Conservation (phyloP, 2,888 invertebrate species). For the Drosophila gaucha region DNA sequence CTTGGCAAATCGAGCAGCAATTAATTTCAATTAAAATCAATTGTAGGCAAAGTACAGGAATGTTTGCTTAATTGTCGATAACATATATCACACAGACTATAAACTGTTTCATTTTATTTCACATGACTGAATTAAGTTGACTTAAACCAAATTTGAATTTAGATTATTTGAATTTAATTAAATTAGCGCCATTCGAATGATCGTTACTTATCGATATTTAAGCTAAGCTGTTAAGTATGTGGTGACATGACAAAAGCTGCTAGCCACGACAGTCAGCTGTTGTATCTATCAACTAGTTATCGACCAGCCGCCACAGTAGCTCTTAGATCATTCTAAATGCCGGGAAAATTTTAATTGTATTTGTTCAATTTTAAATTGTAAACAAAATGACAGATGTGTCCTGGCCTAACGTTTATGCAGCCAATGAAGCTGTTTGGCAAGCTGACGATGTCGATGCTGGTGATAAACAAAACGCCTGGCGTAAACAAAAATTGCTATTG, state of each 20-base stretch:
- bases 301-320: slow-evolving; percentile 17
- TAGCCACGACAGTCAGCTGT: slow-evolving; percentile 9
- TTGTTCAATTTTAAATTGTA: not conserved
- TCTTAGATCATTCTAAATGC: slow-evolving; percentile 21
- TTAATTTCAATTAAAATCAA: slow-evolving; percentile 55
- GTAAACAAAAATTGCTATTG: slow-evolving; percentile 58
- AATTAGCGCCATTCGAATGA: not conserved
- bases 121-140: too few species aligned
- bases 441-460: not conserved
- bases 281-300: slow-evolving; percentile 13
- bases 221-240: too few species aligned
- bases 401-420: slow-evolving; percentile 22
- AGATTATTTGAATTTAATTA: not conserved
- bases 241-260: slow-evolving; percentile 29
- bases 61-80: not conserved
- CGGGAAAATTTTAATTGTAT: slow-evolving; percentile 17
- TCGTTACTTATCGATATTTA: slow-evolving; percentile 26
- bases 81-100: too few species aligned
- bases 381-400: slow-evolving; percentile 9
- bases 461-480: slow-evolving; percentile 59
- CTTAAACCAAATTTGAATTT: not conserved
- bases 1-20: slow-evolving; percentile 8
- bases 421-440: slow-evolving; percentile 32
- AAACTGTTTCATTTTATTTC: too few species aligned
- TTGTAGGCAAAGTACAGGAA: slow-evolving; percentile 23